These are phyloP conservation scores for Cryptotermes secundus DNA, from an alignment of 1,140 invertebrate species.

Conservation along the genomic window DNA sequence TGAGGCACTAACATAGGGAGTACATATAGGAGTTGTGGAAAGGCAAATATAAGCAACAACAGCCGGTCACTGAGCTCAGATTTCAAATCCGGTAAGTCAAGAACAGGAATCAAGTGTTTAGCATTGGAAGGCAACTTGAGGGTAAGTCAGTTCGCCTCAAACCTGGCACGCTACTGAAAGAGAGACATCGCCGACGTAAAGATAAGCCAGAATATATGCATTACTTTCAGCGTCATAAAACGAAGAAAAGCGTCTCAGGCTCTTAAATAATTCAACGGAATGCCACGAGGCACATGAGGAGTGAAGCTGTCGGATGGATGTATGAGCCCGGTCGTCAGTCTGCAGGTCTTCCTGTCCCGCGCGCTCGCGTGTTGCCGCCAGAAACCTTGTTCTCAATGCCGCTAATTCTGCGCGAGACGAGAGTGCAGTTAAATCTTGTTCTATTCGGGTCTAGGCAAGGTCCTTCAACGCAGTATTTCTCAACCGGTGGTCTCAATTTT, in stretches of 20 bases:
- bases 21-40: too few relatives aligned
- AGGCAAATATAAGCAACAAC: too few relatives aligned
- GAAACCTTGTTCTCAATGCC: neutral
- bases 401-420: neutral
- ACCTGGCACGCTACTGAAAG: too few relatives aligned
- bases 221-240: neutral
- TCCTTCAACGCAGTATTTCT: neutral
- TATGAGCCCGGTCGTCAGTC: neutral
- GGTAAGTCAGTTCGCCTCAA: too few relatives aligned
- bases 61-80: too few relatives aligned
- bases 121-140: too few relatives aligned
- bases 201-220: neutral
- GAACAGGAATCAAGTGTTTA: too few relatives aligned
- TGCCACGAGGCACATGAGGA: neutral
- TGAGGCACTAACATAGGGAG: too few relatives aligned
- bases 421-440: neutral
- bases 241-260: neutral
- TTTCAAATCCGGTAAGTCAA: too few relatives aligned
- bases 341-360: neutral
- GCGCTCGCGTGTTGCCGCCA: neutral
- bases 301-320: neutral
- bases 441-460: neutral
- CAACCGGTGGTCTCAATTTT: too few relatives aligned
- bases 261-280: constrained; percentile 11
- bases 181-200: too few relatives aligned